Percentiles rank a stretch among this genome's conserved stretches.
phyloP scores from a whole-genome alignment of 2,113 vertebrate genomes.

The pig (Sus scrofa) region T2T-Sscrofa CM000823.6:59917001-59917500 shows the following conservation, averaged over 20 bases:
- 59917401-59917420: fast-evolving
- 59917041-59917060: fast-evolving
- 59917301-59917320: fast-evolving
- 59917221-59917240: fast-evolving
- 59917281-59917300: too few species aligned
- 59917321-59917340: fast-evolving
- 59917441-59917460: background rate
- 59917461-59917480: too few species aligned
- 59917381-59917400: background rate
- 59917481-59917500: background rate
- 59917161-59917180: fast-evolving
- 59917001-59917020: background rate
- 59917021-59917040: background rate
- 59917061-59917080: fast-evolving
- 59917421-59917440: fast-evolving
- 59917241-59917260: too few species aligned
- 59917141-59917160: background rate
- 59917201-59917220: background rate
- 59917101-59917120: background rate
- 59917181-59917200: fast-evolving
- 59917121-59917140: background rate
- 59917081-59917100: background rate
- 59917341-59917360: fast-evolving
- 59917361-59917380: background rate
- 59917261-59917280: background rate